Evolutionary conservation across 2,888 invertebrate genomes (phyloP).

Genomic region (Troides oblongomaculatus): DNA sequence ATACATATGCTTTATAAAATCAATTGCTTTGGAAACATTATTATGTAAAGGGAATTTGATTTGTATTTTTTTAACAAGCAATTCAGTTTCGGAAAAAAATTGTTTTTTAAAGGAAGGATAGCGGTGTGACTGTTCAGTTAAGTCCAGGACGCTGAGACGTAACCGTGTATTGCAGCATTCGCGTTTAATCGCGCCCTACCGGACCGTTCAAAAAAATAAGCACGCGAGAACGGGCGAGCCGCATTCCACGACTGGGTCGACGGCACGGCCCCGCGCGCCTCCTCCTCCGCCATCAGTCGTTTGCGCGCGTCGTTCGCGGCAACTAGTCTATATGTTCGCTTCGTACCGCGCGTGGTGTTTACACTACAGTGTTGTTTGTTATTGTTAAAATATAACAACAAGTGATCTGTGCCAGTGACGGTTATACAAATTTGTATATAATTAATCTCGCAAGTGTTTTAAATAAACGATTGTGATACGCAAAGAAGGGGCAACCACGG

Average conservation of each 20-base stretch:
- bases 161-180: slow-evolving; percentile 29
- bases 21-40: no score
- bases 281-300: slow-evolving; percentile 53
- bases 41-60: not conserved
- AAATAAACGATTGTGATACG: slow-evolving; percentile 52
- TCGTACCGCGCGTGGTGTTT: slow-evolving; percentile 68
- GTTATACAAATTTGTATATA: slow-evolving; percentile 45
- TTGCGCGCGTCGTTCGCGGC: slow-evolving; percentile 67
- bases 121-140: no score
- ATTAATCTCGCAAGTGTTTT: slow-evolving; percentile 38
- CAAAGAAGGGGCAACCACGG: slow-evolving; percentile 63
- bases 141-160: slow-evolving; percentile 14
- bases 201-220: slow-evolving; percentile 61
- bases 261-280: slow-evolving; percentile 59
- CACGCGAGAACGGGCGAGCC: slow-evolving; percentile 70
- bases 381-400: slow-evolving; percentile 50
- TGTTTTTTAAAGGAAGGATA: no score
- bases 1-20: no score
- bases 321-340: slow-evolving; percentile 50
- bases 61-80: not conserved
- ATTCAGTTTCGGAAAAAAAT: no score
- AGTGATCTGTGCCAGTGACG: slow-evolving; percentile 62
- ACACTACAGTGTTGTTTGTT: slow-evolving; percentile 69
- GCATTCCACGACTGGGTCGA: slow-evolving; percentile 75
- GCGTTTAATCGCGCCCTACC: slow-evolving; percentile 48